Evolutionary conservation across 2,113 vertebrate genomes (phyloP).

Genomic region (Antechinus stuartii): DNA sequence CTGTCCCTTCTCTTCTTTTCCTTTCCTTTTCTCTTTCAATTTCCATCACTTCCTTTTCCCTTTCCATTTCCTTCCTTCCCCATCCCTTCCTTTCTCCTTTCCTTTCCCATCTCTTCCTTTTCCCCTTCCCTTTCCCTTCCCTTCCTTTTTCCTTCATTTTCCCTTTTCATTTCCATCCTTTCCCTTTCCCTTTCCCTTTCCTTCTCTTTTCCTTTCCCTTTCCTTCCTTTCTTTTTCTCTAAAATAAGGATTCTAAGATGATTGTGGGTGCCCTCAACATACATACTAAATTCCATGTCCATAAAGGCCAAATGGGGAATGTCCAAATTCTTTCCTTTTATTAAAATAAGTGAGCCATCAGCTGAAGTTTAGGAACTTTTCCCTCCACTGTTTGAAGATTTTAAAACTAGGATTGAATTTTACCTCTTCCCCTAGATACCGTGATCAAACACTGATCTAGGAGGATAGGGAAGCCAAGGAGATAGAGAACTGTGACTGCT

Average conservation of each 20-base stretch:
- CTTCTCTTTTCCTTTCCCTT: no score
- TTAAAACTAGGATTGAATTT: conserved; percentile 46
- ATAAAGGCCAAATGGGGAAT: background rate
- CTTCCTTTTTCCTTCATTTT: no score
- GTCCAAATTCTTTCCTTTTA: conserved; percentile 18
- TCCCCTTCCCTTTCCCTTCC: no score
- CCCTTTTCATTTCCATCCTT: no score
- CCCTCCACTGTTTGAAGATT: background rate
- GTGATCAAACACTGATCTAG: conserved; percentile 11
- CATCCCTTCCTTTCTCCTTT: no score
- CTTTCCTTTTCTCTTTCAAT: no score
- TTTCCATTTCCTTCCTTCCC: no score
- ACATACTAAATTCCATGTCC: conserved; percentile 21
- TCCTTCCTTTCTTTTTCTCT: background rate
- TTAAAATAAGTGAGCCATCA: conserved; percentile 35
- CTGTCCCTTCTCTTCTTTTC: no score
- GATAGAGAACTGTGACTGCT: background rate
- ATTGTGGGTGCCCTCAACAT: background rate
- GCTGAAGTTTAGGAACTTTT: conserved; percentile 24
- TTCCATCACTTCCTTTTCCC: no score
- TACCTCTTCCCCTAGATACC: background rate
- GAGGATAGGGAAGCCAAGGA: conserved; percentile 19
- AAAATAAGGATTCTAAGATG: background rate
- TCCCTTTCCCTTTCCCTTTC: no score
- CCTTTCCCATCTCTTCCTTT: no score